phyloP scores from a whole-genome alignment of 1,140 invertebrate species.

The Saccostrea cuccullata region DNA sequence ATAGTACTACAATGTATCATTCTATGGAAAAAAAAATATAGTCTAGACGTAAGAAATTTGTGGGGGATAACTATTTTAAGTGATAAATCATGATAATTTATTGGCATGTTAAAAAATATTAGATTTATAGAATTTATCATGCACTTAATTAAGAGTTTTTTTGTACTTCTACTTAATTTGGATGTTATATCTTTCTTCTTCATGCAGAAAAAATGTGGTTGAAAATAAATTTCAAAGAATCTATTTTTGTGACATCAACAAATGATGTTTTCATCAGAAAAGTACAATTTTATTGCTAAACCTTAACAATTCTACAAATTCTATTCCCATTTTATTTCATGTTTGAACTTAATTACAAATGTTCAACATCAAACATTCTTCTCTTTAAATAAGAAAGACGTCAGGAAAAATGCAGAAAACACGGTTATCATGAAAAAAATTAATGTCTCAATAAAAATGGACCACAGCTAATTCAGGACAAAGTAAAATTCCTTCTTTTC shows the following conservation, averaged over 20 bases:
- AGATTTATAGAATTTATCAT: neutral
- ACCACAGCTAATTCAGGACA: neutral
- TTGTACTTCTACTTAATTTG: neutral
- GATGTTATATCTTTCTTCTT: neutral
- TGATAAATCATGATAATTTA: constrained; percentile 4
- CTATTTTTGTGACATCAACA: neutral
- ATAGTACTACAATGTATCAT: neutral
- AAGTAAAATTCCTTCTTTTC: neutral
- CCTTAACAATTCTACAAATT: constrained; percentile 8
- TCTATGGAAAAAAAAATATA: neutral
- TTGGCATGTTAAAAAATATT: neutral
- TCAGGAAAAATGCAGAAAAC: neutral
- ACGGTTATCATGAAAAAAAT: neutral
- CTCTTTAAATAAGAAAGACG: neutral
- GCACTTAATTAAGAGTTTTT: neutral
- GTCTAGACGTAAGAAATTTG: neutral
- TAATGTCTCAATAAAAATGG: neutral
- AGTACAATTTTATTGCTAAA: neutral
- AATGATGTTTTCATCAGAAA: neutral
- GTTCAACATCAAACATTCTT: neutral
- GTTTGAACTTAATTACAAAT: neutral
- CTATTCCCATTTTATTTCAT: neutral
- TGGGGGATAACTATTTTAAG: neutral
- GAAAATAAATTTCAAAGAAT: constrained; percentile 7
- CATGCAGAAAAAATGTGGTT: neutral